Evolutionary conservation across 2,797 vertebrate genomes (phyloP).

Genomic region (Fistularia tabacaria): DNA sequence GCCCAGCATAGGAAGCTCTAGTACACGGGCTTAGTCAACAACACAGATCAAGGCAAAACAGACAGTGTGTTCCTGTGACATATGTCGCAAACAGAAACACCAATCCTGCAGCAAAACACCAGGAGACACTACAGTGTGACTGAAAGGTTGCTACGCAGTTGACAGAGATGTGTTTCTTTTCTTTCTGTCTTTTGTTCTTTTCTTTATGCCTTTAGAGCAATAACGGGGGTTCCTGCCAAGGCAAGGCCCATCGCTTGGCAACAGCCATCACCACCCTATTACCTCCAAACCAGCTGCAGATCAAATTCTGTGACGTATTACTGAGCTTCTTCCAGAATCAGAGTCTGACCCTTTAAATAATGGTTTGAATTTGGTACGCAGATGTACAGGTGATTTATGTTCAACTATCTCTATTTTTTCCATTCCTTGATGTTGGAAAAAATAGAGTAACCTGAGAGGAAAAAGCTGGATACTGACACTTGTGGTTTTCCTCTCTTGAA

Average conservation of each 20-base stretch:
- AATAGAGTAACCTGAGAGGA: conserved; percentile 31
- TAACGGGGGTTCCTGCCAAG: conserved; percentile 22
- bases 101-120: background rate
- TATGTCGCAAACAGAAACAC: conserved; percentile 8
- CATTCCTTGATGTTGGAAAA: conserved; percentile 29
- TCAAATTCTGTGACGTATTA: conserved; percentile 18
- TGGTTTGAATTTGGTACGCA: conserved; percentile 37
- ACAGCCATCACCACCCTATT: conserved; percentile 29
- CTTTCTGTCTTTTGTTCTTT: background rate
- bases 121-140: conserved; percentile 10
- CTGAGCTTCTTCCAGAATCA: conserved; percentile 20
- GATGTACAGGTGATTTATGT: conserved; percentile 60
- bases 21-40: conserved; percentile 17
- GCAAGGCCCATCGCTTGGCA: conserved; percentile 33
- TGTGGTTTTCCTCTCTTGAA: conserved; percentile 5
- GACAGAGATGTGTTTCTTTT: conserved; percentile 18
- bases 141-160: conserved; percentile 10
- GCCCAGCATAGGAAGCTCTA: conserved; percentile 42
- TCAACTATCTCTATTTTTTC: conserved; percentile 21
- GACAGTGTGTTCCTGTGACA: background rate
- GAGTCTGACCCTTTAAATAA: conserved; percentile 26
- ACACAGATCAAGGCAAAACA: conserved; percentile 47
- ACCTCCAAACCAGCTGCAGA: conserved; percentile 35
- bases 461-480: background rate
- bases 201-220: conserved; percentile 13